Evolutionary conservation across 1,140 invertebrate species (phyloP), one percentile per base, ranked within the genome.

Genomic region (Apis dorsata): DNA sequence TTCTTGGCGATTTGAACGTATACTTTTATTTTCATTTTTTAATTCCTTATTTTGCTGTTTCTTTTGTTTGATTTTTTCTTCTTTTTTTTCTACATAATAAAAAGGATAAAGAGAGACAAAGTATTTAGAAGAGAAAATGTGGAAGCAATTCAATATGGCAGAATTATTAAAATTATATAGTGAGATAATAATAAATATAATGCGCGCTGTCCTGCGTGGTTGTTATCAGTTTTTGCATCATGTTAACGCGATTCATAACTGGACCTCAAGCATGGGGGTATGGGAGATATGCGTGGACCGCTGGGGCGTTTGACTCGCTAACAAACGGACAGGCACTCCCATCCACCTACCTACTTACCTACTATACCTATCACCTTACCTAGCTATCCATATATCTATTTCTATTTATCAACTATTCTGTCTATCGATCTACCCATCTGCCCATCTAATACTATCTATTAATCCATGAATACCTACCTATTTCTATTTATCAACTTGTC

Each of bases 241-340:
- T 72, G 84, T 72, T 80, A 88, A 79, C 65, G 63, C 83, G 86
- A 92, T 91, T 93, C 91, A 93, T 93, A 90, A 94, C 92, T 91
- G 89, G 92, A 90, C 93, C 92, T 93, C 84, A 86, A 92, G 90
- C 90, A 91, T 91, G 90, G 88, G 91, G 90, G 88, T 91, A 91
- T 86, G 93, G 93, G 93, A 94, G 93, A 94, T 89, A 90, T 92
- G 92, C 91, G 93, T 93, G 93, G 93, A 94, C 93, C 93, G 91
- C 91, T 92, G 93, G 93, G 93, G 92, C 93, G 93, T 94, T 92
- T 93, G 91, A 92, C 93, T 94, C 92, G 93, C 94, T 94, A 94
- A 94, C 86, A 94, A 94, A 94, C 93, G 92, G 92, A 94, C 93
- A 94, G 94, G 93, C 94, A 94, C 92, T 94, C 92, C 93, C 91